phyloP scores from a whole-genome alignment of 2,797 vertebrate genomes.

The Perodicticus potto region DNA sequence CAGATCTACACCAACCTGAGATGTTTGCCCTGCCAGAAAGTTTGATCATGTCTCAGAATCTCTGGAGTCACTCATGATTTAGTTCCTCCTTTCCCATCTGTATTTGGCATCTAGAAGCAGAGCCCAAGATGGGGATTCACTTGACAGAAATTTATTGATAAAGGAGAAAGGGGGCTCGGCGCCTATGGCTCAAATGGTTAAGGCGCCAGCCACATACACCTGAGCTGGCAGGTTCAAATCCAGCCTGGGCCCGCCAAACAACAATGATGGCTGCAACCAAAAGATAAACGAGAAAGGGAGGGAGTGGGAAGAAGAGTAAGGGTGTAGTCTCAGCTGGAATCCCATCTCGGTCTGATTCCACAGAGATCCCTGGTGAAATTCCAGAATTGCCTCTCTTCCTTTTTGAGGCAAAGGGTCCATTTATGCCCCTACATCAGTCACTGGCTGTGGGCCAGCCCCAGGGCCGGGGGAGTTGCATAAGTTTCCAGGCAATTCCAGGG shows the following conservation, averaged over 20 bases:
- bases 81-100: not conserved
- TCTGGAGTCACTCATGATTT: not conserved
- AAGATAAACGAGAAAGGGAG: slow-evolving; percentile 19
- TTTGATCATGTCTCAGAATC: not conserved
- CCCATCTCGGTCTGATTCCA: not conserved
- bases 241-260: no score
- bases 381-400: slow-evolving; percentile 4
- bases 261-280: no score
- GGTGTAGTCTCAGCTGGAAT: slow-evolving; percentile 42
- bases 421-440: slow-evolving; percentile 46
- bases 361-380: not conserved
- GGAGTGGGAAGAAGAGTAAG: not conserved
- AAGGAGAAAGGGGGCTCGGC: not conserved
- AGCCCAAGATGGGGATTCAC: slow-evolving; percentile 1
- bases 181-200: no score
- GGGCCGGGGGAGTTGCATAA: slow-evolving; percentile 68
- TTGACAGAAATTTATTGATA: slow-evolving; percentile 51
- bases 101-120: not conserved
- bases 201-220: no score
- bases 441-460: slow-evolving; percentile 55
- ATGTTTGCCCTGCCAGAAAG: not conserved
- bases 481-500: slow-evolving; percentile 70
- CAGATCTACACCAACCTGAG: not conserved
- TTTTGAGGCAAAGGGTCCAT: slow-evolving; percentile 74
- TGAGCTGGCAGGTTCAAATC: no score